These are phyloP conservation scores for Oxystoma pomonae DNA, from an alignment of 2,888 invertebrate species.

Conservation along the genomic window DNA sequence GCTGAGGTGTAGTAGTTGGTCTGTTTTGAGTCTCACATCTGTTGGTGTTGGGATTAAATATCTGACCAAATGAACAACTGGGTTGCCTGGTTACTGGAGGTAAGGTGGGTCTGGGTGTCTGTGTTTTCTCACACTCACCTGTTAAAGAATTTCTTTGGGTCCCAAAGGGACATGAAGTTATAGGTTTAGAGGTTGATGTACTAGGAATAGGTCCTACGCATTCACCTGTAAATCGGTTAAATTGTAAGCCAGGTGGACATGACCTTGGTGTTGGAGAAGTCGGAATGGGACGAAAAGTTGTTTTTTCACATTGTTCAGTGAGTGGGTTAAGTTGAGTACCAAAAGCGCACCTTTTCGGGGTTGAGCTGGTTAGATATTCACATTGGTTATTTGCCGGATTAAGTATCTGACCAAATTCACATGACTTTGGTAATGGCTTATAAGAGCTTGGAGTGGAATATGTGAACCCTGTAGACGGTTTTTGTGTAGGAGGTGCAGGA, in stretches of 20 bases:
- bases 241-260: background rate
- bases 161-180: constrained; percentile 1
- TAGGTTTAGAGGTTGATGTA: background rate
- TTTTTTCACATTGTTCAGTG: constrained; percentile 6
- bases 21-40: constrained; percentile 9
- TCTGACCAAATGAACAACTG: constrained; percentile 5
- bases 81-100: constrained; percentile 3
- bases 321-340: constrained; percentile 10
- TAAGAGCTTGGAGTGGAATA: constrained; percentile 18
- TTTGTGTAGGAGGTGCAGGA: background rate
- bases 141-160: constrained; percentile 5
- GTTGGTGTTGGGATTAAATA: constrained; percentile 1
- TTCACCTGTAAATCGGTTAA: background rate
- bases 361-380: constrained; percentile 2
- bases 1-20: background rate
- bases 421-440: background rate
- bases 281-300: background rate
- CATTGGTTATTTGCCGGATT: constrained; percentile 10
- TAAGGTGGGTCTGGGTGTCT: background rate
- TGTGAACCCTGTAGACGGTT: constrained; percentile 12
- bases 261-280: background rate
- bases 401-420: constrained; percentile 2
- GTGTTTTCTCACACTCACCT: constrained; percentile 11
- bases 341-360: constrained; percentile 30
- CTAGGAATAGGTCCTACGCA: background rate